Evolutionary conservation across 2,888 invertebrate genomes (phyloP).

Genomic region (Fragum fragum): DNA sequence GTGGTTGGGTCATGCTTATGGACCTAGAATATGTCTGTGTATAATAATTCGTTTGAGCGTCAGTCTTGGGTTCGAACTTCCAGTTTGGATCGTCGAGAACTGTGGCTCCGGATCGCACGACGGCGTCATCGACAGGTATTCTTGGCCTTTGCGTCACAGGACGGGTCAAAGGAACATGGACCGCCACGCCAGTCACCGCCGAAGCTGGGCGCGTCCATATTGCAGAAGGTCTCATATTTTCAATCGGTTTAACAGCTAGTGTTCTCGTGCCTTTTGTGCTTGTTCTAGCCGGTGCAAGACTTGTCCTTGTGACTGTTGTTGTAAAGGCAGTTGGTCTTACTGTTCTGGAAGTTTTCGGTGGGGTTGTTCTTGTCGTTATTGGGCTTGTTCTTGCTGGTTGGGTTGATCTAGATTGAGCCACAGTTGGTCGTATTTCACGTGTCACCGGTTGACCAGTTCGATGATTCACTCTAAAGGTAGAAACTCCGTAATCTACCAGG

Average conservation of each 20-base stretch:
- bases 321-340: slow-evolving; percentile 2
- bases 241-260: neutral
- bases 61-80: slow-evolving; percentile 4
- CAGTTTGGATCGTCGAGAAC: slow-evolving; percentile 5
- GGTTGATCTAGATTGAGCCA: neutral
- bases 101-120: neutral
- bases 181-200: neutral
- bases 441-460: neutral
- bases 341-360: neutral
- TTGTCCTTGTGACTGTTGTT: slow-evolving; percentile 19
- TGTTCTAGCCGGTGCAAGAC: slow-evolving; percentile 1
- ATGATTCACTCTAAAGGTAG: neutral
- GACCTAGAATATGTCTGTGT: neutral
- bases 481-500: slow-evolving; percentile 41
- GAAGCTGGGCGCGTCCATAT: slow-evolving; percentile 11
- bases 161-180: neutral
- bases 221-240: neutral
- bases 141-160: neutral
- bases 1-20: slow-evolving; percentile 6
- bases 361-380: neutral
- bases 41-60: neutral
- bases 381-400: neutral
- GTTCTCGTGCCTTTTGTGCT: neutral
- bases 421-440: neutral
- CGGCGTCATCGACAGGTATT: neutral